phyloP scores from a whole-genome alignment of 1,140 invertebrate genomes.

The Achatina immaculata region DNA sequence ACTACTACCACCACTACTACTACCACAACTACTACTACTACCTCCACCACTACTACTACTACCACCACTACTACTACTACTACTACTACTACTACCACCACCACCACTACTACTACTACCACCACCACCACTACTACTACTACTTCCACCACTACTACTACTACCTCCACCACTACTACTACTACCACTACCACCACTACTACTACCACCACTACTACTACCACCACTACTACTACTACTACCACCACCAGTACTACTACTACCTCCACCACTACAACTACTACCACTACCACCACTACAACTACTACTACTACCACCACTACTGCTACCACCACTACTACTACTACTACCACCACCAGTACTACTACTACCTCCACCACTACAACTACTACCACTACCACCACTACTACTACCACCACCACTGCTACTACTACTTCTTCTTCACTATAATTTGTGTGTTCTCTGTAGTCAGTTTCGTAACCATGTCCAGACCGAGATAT shows the following conservation, averaged over 20 bases:
- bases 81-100: conserved; percentile 24
- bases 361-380: conserved; percentile 11
- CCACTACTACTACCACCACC: conserved; percentile 23
- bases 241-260: conserved; percentile 13
- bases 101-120: conserved; percentile 21
- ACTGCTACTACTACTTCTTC: conserved; percentile 29
- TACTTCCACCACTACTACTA: conserved; percentile 11
- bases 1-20: too few relatives aligned
- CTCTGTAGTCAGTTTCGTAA: too few relatives aligned
- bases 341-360: conserved; percentile 25
- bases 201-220: conserved; percentile 24
- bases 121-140: conserved; percentile 17
- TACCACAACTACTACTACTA: too few relatives aligned
- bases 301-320: conserved; percentile 27
- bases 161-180: conserved; percentile 15
- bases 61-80: conserved; percentile 24
- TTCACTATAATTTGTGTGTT: too few relatives aligned
- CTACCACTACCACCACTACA: too few relatives aligned
- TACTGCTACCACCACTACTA: conserved; percentile 30
- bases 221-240: conserved; percentile 25
- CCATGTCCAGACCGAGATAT: too few relatives aligned
- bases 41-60: background rate
- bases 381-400: conserved; percentile 29
- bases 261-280: too few relatives aligned
- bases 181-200: conserved; percentile 24